Conservation (phyloP, 2,888 invertebrate genomes). For the Limulus polyphemus region DNA sequence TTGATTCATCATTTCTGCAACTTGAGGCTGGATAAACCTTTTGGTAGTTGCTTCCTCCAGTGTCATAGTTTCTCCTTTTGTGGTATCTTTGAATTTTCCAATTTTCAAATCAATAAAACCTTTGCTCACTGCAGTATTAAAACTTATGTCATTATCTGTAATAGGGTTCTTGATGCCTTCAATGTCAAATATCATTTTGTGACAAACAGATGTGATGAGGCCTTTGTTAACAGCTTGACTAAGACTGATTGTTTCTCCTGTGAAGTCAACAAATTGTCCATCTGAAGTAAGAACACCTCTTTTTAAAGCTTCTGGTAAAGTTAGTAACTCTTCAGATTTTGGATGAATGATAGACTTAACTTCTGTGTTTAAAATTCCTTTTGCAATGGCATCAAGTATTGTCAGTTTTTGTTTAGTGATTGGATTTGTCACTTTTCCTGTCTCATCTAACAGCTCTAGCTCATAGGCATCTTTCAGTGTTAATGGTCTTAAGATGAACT, state of each 20-base stretch:
- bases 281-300: slow-evolving; percentile 63
- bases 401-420: slow-evolving; percentile 60
- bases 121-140: slow-evolving; percentile 62
- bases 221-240: slow-evolving; percentile 81
- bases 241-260: slow-evolving; percentile 59
- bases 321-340: slow-evolving; percentile 61
- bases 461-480: slow-evolving; percentile 78
- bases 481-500: slow-evolving; percentile 72
- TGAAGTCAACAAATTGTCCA: slow-evolving; percentile 60
- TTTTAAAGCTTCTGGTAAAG: slow-evolving; percentile 69
- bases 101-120: slow-evolving; percentile 37
- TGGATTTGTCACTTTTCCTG: slow-evolving; percentile 66
- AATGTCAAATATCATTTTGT: slow-evolving; percentile 80
- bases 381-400: slow-evolving; percentile 68
- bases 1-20: slow-evolving; percentile 60
- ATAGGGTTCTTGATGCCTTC: slow-evolving; percentile 65
- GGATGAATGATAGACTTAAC: slow-evolving; percentile 72
- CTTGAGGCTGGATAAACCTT: slow-evolving; percentile 35
- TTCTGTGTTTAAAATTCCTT: slow-evolving; percentile 76
- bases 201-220: slow-evolving; percentile 55
- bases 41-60: slow-evolving; percentile 49
- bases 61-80: slow-evolving; percentile 52
- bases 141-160: slow-evolving; percentile 63
- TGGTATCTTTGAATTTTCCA: slow-evolving; percentile 46
- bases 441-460: slow-evolving; percentile 59